phyloP scores from a whole-genome alignment of 1,140 invertebrate genomes.

The Drosophila insularis region DNA sequence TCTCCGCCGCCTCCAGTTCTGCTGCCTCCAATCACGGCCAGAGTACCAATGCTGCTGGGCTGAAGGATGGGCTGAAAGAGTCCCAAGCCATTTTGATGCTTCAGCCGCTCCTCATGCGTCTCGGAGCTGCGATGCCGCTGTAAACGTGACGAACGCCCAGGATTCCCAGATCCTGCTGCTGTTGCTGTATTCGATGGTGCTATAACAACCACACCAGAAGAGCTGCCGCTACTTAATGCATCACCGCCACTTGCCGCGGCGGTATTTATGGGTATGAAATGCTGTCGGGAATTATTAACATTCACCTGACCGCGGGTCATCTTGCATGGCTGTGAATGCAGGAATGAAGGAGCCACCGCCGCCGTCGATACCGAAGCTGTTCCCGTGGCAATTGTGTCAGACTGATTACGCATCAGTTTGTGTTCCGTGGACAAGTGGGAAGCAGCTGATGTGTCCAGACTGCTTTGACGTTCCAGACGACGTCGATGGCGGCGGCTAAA shows the following conservation, averaged over 20 bases:
- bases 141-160: conserved; percentile 52
- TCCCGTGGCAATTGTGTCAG: conserved; percentile 67
- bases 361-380: not conserved
- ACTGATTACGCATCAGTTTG: conserved; percentile 74
- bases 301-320: conserved; percentile 31
- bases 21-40: conserved; percentile 33
- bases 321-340: conserved; percentile 47
- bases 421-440: conserved; percentile 33
- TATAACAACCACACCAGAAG: conserved; percentile 40
- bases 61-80: conserved; percentile 72
- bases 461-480: conserved; percentile 69
- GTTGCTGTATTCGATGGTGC: conserved; percentile 23
- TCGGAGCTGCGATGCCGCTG: conserved; percentile 79
- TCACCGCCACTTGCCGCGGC: not conserved
- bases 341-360: conserved; percentile 42
- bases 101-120: conserved; percentile 75
- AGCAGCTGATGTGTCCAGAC: conserved; percentile 62
- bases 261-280: conserved; percentile 38
- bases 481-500: conserved; percentile 72
- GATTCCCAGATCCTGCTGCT: conserved; percentile 16
- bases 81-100: conserved; percentile 66
- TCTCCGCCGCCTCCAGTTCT: conserved; percentile 14
- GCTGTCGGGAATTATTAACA: conserved; percentile 49
- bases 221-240: not conserved
- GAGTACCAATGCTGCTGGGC: conserved; percentile 45